phyloP scores from a whole-genome alignment of 2,113 vertebrate genomes.

The Phyllostomus discolor region DNA sequence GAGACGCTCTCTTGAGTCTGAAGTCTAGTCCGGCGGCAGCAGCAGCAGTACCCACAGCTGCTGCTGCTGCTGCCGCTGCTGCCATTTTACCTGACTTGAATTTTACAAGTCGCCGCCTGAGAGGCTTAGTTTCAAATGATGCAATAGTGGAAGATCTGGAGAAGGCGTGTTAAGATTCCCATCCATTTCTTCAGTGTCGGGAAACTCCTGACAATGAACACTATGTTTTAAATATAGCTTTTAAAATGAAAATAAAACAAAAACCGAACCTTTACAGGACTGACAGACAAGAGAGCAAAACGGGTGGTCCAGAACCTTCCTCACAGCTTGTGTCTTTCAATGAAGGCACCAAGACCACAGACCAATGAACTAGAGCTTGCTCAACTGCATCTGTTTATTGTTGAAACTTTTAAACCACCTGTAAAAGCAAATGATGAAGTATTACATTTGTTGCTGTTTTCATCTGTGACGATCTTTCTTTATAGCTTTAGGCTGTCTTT shows the following conservation, averaged over 20 bases:
- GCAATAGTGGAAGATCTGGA: conserved; percentile 41
- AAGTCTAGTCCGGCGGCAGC: background rate
- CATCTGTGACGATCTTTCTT: background rate
- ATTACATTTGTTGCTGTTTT: background rate
- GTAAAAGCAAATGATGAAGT: background rate
- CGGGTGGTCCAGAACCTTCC: background rate
- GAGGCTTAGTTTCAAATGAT: conserved; percentile 47
- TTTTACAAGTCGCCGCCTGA: conserved; percentile 11
- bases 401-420: background rate
- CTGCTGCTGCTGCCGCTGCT: background rate
- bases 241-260: background rate
- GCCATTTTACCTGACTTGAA: conserved; percentile 59
- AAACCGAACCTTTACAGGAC: background rate
- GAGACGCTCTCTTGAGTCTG: background rate
- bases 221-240: background rate
- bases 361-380: background rate
- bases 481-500: conserved; percentile 15
- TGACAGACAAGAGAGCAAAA: background rate
- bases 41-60: background rate
- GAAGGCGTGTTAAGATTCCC: background rate
- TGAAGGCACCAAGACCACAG: background rate
- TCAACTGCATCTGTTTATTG: background rate
- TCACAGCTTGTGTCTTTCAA: background rate
- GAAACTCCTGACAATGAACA: background rate
- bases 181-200: background rate